A percentile compares a stretch with the other conserved stretches of the same genome.
phyloP scores from a whole-genome alignment of 30 jellyfish, hydroid and myxozoan species.

The Pelagia noctiluca region DNA sequence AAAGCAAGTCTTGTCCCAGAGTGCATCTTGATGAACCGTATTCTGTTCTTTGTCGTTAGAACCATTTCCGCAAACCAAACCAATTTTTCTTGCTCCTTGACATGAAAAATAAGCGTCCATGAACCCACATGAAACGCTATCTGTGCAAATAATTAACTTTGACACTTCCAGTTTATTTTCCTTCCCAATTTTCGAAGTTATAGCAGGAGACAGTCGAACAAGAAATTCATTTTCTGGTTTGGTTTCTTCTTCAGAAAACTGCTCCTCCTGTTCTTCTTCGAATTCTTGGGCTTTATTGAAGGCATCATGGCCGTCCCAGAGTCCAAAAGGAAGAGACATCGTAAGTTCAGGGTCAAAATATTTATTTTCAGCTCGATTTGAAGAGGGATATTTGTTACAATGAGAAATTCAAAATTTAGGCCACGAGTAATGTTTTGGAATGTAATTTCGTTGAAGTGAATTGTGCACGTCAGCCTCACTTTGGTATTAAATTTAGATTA shows the following conservation, averaged over 20 bases:
- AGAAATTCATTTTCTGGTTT: constrained; percentile 24
- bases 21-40: constrained; percentile 34
- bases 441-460: background rate
- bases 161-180: background rate
- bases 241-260: constrained; percentile 41
- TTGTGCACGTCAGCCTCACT: background rate
- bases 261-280: constrained; percentile 85
- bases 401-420: too few species aligned
- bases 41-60: constrained; percentile 5
- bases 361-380: background rate
- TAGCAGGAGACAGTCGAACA: constrained; percentile 28
- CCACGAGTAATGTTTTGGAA: too few species aligned
- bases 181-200: background rate
- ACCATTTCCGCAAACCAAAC: constrained; percentile 46
- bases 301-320: constrained; percentile 77
- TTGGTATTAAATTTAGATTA: too few species aligned
- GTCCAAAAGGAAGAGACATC: constrained; percentile 72
- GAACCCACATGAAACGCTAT: constrained; percentile 37
- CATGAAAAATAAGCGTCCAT: constrained; percentile 37
- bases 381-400: background rate
- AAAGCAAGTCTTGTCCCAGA: constrained; percentile 58
- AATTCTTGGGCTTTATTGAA: constrained; percentile 76
- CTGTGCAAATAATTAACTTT: constrained; percentile 46
- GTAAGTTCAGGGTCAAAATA: background rate
- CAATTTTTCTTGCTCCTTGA: constrained; percentile 17